Evolutionary conservation across 2,888 invertebrate genomes (phyloP), one percentile per base, ranked within the genome.

Genomic region (Bellardia pandia): DNA sequence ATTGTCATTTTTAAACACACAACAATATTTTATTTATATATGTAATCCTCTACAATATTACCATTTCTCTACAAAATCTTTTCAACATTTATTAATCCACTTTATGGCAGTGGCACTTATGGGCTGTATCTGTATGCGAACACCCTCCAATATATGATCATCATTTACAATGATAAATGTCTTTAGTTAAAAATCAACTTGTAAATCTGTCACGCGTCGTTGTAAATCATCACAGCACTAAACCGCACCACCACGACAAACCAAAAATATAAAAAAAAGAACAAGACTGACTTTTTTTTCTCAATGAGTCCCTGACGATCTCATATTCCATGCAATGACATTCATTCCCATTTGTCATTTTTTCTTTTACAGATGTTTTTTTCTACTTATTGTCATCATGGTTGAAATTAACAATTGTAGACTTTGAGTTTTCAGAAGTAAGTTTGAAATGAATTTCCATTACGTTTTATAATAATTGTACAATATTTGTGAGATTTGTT

Each of bases 191-290:
- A 85, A 85, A 86, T 76, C 91, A 89, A 91, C 92, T 91, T 91
- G 92, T 92, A 92, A 92, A 92, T 92, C 91, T 92, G 92, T 92
- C 92, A 92, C 91, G 92, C 91, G 91, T 90, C 90, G 77, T 91
- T 91, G 90, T 92, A 92, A 92, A 92, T 92, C 92, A 92, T 92
- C 88, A 88, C 80, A 79, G 89, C 89, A 89, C 88, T 89, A 90
- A 91, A 90, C 87, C 92, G 92, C 87, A 87, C 30, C 89, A 90
- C 86, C 90, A 90, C 89, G 90, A 88, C 90, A 88, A 58, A 8
- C 56, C 69, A 84, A 62, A 71, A 3, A 79, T 23, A n/a, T 11
- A 11, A 48, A 16, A 66, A 83, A 30, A n/a, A 30, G 3, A 68
- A 16, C 30, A 30, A 37, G 37, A 37, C 53, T 11, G n/a, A 64